A percentile compares a stretch with the other conserved stretches of the same genome.
Conservation (phyloP, 1,140 invertebrate species). For the Drosophila ogumai region DNA sequence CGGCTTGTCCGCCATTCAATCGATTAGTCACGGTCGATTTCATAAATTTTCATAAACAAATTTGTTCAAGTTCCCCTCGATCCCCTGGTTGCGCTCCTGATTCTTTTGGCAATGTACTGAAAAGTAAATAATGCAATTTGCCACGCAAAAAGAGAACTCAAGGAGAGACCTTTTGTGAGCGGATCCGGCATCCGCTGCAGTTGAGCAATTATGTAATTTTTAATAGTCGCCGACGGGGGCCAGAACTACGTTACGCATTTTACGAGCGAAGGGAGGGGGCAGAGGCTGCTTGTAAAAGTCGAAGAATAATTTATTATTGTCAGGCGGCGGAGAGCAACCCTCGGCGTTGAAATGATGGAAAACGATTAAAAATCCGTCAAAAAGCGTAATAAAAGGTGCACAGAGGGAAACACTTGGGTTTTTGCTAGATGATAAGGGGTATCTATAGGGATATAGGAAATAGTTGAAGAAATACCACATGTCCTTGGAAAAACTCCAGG, state of each 20-base stretch:
- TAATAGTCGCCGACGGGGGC: slow-evolving; percentile 60
- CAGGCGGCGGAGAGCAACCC: slow-evolving; percentile 46
- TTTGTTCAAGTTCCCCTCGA: slow-evolving; percentile 53
- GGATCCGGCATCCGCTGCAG: slow-evolving; percentile 54
- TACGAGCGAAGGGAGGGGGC: slow-evolving; percentile 19
- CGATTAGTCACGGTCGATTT: slow-evolving; percentile 73
- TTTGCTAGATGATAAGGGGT: background rate
- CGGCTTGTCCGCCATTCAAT: slow-evolving; percentile 38
- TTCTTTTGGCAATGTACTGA: slow-evolving; percentile 63
- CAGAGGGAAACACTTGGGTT: background rate
- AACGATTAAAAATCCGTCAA: slow-evolving; percentile 60
- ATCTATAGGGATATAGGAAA: background rate
- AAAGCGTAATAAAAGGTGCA: slow-evolving; percentile 53
- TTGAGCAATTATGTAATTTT: slow-evolving; percentile 80
- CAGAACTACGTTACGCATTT: slow-evolving; percentile 59
- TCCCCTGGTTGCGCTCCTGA: background rate
- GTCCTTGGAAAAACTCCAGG: background rate
- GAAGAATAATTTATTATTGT: slow-evolving; percentile 77
- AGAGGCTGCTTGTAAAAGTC: slow-evolving; percentile 63
- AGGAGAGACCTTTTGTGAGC: slow-evolving; percentile 48
- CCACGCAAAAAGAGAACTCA: slow-evolving; percentile 40
- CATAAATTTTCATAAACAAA: slow-evolving; percentile 77
- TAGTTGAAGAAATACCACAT: background rate
- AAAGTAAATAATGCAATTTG: slow-evolving; percentile 79
- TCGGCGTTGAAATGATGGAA: slow-evolving; percentile 48